Evolutionary conservation across 2,888 invertebrate species (phyloP).

Genomic region (Homarus gammarus): DNA sequence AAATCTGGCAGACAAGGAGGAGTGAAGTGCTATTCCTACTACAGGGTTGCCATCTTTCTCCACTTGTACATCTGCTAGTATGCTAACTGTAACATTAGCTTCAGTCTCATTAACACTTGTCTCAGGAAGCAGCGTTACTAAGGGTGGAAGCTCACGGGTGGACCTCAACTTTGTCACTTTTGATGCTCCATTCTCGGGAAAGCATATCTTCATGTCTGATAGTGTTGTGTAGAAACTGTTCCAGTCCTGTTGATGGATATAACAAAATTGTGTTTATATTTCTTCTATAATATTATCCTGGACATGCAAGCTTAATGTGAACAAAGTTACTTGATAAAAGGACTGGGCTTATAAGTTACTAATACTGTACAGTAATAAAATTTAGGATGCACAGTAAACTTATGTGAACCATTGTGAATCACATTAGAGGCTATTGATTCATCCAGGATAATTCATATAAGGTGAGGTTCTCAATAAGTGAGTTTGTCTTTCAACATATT

Average conservation of each 20-base stretch:
- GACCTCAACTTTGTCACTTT: conserved; percentile 3
- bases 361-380: no score
- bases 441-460: no score
- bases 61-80: conserved; percentile 55
- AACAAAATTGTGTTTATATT: background rate
- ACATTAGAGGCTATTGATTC: no score
- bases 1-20: conserved; percentile 22
- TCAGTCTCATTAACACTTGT: conserved; percentile 9
- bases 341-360: no score
- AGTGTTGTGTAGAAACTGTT: conserved; percentile 53
- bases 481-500: no score
- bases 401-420: no score
- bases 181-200: conserved; percentile 20
- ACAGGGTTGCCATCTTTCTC: conserved; percentile 9
- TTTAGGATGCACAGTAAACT: no score
- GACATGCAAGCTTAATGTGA: no score
- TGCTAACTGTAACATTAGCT: conserved; percentile 49
- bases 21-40: conserved; percentile 29
- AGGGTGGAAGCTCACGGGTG: background rate
- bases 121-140: background rate
- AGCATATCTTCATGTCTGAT: conserved; percentile 50
- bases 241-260: conserved; percentile 41
- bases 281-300: no score
- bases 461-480: no score
- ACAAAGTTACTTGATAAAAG: no score